These are phyloP conservation scores for Chrysemys picta DNA, from an alignment of 2,113 vertebrate genomes.

Conservation along the genomic window DNA sequence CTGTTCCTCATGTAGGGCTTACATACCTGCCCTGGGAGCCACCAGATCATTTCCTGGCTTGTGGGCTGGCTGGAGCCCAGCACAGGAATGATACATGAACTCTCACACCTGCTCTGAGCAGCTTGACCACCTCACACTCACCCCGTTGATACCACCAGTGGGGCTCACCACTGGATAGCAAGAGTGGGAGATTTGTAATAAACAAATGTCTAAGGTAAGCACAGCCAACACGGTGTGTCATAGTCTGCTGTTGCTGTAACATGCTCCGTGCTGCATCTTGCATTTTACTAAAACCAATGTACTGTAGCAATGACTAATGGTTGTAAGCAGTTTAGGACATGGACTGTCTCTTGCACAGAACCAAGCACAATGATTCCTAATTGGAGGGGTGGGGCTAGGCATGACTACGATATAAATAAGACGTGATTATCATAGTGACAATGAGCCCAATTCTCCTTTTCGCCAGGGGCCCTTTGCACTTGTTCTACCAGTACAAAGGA, in stretches of 20 bases:
- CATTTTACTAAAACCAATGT: background rate
- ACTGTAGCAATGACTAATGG: background rate
- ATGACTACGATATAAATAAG: background rate
- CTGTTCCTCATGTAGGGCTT: background rate
- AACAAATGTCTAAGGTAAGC: background rate
- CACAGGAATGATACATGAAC: background rate
- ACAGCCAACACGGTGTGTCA: background rate
- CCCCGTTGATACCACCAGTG: background rate
- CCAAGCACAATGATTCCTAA: background rate
- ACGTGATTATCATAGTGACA: background rate
- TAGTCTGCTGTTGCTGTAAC: background rate
- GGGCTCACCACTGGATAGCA: background rate
- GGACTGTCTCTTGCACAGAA: background rate
- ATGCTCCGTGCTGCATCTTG: background rate
- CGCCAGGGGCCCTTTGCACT: background rate
- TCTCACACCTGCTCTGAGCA: background rate
- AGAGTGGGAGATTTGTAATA: background rate
- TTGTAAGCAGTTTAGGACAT: background rate
- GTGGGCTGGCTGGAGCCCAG: background rate
- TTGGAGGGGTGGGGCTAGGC: background rate
- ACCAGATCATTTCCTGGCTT: background rate
- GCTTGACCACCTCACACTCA: background rate
- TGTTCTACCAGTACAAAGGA: background rate
- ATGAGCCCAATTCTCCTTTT: rapidly evolving
- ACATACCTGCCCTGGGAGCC: too few relatives aligned